phyloP scores from a whole-genome alignment of 2,113 vertebrate genomes.

The Thymallus thymallus region DNA sequence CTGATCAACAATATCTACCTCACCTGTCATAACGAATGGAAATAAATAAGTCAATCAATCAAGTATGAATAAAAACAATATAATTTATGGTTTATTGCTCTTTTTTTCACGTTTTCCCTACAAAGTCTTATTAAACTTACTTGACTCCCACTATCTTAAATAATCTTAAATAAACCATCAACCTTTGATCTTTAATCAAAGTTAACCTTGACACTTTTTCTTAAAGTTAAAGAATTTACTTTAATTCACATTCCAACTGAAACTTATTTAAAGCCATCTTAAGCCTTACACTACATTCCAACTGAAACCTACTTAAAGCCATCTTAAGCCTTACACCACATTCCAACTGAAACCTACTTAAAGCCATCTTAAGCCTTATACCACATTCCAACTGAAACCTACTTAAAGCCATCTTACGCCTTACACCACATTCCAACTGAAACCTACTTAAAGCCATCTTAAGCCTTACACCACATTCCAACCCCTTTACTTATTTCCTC shows the following conservation, averaged over 20 bases:
- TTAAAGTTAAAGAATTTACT: background rate
- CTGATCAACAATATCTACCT: background rate
- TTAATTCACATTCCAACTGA: slow-evolving; percentile 6
- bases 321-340: background rate
- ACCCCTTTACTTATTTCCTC: slow-evolving; percentile 36
- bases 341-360: slow-evolving; percentile 19
- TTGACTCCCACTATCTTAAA: background rate
- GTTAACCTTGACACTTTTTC: background rate
- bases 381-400: slow-evolving; percentile 7
- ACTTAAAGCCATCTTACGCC: slow-evolving; percentile 24
- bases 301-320: slow-evolving; percentile 21
- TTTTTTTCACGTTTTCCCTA: slow-evolving; percentile 31
- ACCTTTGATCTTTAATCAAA: too few species aligned
- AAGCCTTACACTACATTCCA: background rate
- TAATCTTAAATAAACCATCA: too few species aligned
- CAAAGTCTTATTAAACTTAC: slow-evolving; percentile 9
- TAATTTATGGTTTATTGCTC: slow-evolving; percentile 20
- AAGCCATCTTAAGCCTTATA: slow-evolving; percentile 7
- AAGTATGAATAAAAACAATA: slow-evolving; percentile 26
- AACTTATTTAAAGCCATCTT: slow-evolving; percentile 23
- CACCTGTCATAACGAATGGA: slow-evolving; percentile 49
- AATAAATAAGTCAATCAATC: slow-evolving; percentile 68
- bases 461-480: background rate
- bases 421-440: background rate
- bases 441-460: slow-evolving; percentile 24